Base-by-base conservation (phyloP, 1,140 invertebrate species). In the Drosophila dunni region DNA sequence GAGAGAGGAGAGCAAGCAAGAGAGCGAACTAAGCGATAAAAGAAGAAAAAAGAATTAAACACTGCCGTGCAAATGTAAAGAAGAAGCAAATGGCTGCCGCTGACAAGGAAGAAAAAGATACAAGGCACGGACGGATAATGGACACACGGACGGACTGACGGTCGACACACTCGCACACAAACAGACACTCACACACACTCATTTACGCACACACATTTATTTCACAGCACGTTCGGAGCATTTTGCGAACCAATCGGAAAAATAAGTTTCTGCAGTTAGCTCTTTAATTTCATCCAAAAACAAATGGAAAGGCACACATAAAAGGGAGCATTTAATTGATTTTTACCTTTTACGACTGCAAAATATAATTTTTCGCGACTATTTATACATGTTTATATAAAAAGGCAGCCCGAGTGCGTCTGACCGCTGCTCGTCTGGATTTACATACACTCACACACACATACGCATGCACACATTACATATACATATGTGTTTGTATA, bases 41-140 rank as follows among this genome's bases (percentile, higher is more conserved):
- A 38, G 51, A 71, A 48, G 33, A 57, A 58, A 50, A 58, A 66
- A 54, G 40, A 63, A 45, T 67, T 66, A 74, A 74, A 63, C 48
- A 69, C 65, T 74, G 69, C 68, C 62, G 78, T 81, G 79, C 72
- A 76, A 75, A 66, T 50, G 54, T 62, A 62, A 81, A 76, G 69
- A 81, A 82, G 80, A 82, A 83, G 80, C 83, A 86, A 85, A 85
- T 85, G 82, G 82, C 82, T 67, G 83, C 83, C 82, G 63, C 77
- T 88, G 75, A 77, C 77, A 86, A 86, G 83, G 83, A 86, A 89
- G 84, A 86, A 86, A 82, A 83, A 67, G 76, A 86, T 79, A 75
- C 60, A 78, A 83, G 81, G 80, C 76, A 82, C 68, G 50, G 80
- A 68, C 77, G 79, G 77, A 83, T 86, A 86, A 82, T 82, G 84